Base-by-base conservation (phyloP, 2,888 invertebrate species). In the Leucania comma region DNA sequence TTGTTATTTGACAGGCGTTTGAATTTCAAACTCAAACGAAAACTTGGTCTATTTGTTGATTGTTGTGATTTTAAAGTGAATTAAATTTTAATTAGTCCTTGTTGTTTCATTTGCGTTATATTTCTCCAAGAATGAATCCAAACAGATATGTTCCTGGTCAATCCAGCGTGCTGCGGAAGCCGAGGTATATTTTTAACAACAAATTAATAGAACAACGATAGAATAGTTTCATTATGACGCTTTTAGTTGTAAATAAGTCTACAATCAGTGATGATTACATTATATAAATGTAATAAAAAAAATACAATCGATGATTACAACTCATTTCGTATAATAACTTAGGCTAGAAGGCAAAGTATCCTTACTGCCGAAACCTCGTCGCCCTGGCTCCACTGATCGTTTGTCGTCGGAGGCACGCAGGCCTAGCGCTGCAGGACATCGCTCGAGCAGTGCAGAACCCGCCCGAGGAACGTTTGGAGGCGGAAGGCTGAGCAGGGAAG, bases 381-480 rank as follows among this genome's bases (percentile, higher is more conserved):
- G 93, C 0, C 90, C 91, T 2, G 92, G 91, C 5, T 95, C 95
- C 2, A 93, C 89, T 0, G 95, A 95, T 77, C 92, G 95, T 0
- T 76, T 92, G 3, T 95, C 95, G 0, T 84, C 85, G 2, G 95
- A 95, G 63, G 87, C 90, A 0, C 91, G 92, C 0, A 81, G 94
- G 14, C 93, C 94, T 0, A 94, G 93, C 58, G 86, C 88, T 35
- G 81, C 89, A 0, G 91, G 92, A 0, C 88, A 88, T 22, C 90
- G 96, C 1, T 94, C 95, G 0, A 95, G 93, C 80, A 95, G 95
- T 67, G 94, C 94, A 0, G 95, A 96, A 42, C 92, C 94, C 0
- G 87, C 91, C 0, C 87, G 94, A 8, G 87, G 84, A 26, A 93
- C 94, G 0, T 86, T 92, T n/a, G 92, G 88, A 2, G 90, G 80